Evolutionary conservation across 2,113 vertebrate species (phyloP).

Genomic region (Hemibagrus wyckioides): DNA sequence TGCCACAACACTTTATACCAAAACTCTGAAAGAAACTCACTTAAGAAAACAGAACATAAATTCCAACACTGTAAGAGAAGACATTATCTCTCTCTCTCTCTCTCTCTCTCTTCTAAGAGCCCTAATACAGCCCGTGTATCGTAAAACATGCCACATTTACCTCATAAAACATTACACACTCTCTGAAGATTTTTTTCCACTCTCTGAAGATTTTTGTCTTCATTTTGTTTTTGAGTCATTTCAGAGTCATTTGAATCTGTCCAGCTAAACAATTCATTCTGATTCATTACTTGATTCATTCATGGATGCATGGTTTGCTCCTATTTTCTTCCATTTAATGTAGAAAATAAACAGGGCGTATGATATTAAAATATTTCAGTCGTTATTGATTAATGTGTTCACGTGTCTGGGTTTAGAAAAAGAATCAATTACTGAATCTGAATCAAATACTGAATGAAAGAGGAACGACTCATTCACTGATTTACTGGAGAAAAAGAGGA

Average conservation of each 20-base stretch:
- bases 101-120: not conserved
- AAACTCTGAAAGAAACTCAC: not conserved
- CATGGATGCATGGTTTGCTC: not conserved
- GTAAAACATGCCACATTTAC: not conserved
- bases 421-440: not conserved
- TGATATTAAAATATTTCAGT: not conserved
- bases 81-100: not conserved
- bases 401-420: not conserved
- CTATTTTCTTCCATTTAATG: not conserved
- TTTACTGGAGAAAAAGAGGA: not conserved
- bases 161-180: not conserved
- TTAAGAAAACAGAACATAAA: too few relatives aligned
- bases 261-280: not conserved
- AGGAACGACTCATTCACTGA: not conserved
- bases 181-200: too few relatives aligned
- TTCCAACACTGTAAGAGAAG: not conserved
- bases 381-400: not conserved
- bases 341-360: not conserved
- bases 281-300: not conserved
- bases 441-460: not conserved
- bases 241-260: not conserved
- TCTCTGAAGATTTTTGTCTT: not conserved
- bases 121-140: too few relatives aligned
- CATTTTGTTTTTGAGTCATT: not conserved
- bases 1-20: not conserved